These are phyloP conservation scores for Apotomis capreana DNA, from an alignment of 2,888 invertebrate species.

Conservation along the genomic window DNA sequence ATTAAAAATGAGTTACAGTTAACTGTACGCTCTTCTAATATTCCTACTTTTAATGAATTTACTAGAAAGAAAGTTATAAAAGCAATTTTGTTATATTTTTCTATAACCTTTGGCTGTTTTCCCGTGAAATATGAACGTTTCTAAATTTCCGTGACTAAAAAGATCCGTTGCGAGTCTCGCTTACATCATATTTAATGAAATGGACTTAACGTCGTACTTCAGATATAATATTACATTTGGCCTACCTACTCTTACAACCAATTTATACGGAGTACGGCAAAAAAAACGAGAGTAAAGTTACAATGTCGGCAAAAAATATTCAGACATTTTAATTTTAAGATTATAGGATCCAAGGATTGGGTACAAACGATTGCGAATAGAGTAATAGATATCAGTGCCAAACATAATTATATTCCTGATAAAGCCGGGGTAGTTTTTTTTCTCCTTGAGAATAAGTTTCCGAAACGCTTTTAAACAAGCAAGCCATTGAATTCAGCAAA, in stretches of 20 bases:
- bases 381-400: too few species aligned
- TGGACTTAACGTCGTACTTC: neutral
- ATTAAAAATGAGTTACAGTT: neutral
- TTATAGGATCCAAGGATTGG: too few species aligned
- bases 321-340: too few species aligned
- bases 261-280: too few species aligned
- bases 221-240: neutral
- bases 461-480: too few species aligned
- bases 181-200: neutral
- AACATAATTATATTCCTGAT: too few species aligned
- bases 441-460: too few species aligned
- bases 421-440: too few species aligned
- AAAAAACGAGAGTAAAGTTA: too few species aligned
- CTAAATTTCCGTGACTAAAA: neutral
- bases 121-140: neutral
- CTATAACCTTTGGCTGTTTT: neutral
- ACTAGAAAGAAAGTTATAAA: neutral
- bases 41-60: neutral
- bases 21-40: neutral
- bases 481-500: neutral
- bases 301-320: too few species aligned
- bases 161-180: neutral
- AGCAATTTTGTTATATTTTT: neutral
- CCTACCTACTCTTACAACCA: neutral
- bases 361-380: too few species aligned